phyloP scores from a whole-genome alignment of 2,113 vertebrate genomes.

The Amazona guildingii region DNA sequence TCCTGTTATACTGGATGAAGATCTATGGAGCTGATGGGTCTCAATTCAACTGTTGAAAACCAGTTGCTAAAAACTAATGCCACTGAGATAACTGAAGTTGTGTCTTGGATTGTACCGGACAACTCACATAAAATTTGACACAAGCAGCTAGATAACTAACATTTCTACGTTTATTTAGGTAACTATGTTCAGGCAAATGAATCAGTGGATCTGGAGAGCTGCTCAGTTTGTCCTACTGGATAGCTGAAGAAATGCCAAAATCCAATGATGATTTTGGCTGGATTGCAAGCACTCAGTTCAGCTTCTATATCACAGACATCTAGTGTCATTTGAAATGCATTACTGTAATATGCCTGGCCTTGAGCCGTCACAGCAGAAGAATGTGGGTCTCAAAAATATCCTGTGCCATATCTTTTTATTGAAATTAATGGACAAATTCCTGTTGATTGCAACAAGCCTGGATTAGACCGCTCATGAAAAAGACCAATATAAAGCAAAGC shows the following conservation, averaged over 20 bases:
- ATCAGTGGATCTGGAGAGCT: background rate
- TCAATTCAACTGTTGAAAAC: background rate
- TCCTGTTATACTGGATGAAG: background rate
- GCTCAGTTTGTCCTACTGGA: background rate
- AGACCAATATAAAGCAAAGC: background rate
- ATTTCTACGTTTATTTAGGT: background rate
- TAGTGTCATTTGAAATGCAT: background rate
- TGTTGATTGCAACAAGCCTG: background rate
- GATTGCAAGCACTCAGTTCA: background rate
- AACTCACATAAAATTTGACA: background rate
- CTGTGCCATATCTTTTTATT: background rate
- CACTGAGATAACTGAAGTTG: fast-evolving
- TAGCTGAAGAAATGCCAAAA: background rate
- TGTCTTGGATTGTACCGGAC: background rate
- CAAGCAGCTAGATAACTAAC: background rate
- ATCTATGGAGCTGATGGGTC: background rate
- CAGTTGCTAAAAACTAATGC: background rate
- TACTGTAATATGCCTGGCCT: background rate
- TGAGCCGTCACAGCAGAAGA: background rate
- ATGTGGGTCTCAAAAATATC: background rate
- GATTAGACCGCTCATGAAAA: background rate
- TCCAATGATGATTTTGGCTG: background rate
- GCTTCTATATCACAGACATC: background rate
- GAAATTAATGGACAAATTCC: background rate
- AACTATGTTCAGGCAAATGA: background rate